Evolutionary conservation across 2,113 vertebrate species (phyloP).

Genomic region (Nothoprocta pentlandii): DNA sequence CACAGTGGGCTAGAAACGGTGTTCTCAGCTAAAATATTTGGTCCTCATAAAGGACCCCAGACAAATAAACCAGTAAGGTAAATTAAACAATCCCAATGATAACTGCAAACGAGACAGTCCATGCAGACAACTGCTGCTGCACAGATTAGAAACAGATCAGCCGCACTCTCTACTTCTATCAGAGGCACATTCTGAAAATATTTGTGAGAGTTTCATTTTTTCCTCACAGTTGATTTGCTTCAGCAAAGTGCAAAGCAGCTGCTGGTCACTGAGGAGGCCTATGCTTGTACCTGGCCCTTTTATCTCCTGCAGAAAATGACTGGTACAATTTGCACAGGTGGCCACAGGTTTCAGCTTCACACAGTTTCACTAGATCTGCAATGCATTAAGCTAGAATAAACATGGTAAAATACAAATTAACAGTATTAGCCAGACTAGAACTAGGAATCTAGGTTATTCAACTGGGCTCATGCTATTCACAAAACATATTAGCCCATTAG

Average conservation of each 20-base stretch:
- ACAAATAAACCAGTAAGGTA: neutral
- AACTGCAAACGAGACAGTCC: neutral
- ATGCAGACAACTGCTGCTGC: neutral
- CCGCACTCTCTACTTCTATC: neutral
- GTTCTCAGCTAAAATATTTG: neutral
- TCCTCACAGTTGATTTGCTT: neutral
- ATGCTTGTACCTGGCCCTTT: neutral
- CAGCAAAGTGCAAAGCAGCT: neutral
- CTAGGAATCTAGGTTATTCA: neutral
- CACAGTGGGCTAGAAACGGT: accelerated
- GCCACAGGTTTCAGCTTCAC: neutral
- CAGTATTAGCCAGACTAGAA: neutral
- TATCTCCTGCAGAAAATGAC: neutral
- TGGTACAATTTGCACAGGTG: neutral
- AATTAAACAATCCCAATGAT: neutral
- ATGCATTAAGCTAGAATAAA: neutral
- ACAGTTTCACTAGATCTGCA: neutral
- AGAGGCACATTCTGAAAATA: neutral
- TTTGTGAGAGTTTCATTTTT: neutral
- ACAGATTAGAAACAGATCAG: neutral
- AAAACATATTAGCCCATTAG: neutral
- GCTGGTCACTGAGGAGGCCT: neutral
- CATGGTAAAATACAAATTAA: neutral
- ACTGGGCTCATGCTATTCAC: neutral
- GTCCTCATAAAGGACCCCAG: neutral